A percentile compares a stretch with the other conserved stretches of the same genome.
Evolutionary conservation across 2,797 vertebrate genomes (phyloP).

Genomic region (Falco novaeseelandiae): DNA sequence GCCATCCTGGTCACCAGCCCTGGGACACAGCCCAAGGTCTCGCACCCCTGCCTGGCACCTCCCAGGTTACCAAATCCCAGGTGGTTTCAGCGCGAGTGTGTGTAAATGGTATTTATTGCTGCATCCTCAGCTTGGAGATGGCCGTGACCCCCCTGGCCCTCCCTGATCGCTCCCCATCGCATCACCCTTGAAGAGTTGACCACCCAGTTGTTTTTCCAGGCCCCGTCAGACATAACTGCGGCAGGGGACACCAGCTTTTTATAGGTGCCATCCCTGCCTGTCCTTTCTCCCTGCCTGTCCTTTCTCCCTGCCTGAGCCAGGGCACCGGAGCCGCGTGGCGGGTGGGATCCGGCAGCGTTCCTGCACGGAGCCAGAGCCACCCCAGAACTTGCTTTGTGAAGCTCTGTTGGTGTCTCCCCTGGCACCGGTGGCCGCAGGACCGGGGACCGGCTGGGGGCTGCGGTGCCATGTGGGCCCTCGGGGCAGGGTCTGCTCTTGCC

Average conservation of each 20-base stretch:
- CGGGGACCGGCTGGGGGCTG: accelerated
- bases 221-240: background rate
- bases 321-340: background rate
- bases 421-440: accelerated
- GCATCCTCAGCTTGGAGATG: accelerated
- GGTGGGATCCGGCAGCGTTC: background rate
- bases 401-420: accelerated
- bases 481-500: background rate
- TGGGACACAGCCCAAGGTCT: background rate
- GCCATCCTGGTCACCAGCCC: accelerated
- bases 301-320: background rate
- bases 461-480: background rate
- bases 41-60: accelerated
- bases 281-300: background rate
- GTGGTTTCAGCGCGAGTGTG: background rate
- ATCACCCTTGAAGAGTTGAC: background rate
- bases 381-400: background rate
- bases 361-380: accelerated
- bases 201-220: background rate
- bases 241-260: background rate
- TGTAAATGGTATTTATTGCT: background rate
- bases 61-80: accelerated
- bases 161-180: accelerated
- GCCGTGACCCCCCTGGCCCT: background rate
- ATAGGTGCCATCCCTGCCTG: background rate